phyloP scores from a whole-genome alignment of 2,797 vertebrate genomes.

The Pterois miles region DNA sequence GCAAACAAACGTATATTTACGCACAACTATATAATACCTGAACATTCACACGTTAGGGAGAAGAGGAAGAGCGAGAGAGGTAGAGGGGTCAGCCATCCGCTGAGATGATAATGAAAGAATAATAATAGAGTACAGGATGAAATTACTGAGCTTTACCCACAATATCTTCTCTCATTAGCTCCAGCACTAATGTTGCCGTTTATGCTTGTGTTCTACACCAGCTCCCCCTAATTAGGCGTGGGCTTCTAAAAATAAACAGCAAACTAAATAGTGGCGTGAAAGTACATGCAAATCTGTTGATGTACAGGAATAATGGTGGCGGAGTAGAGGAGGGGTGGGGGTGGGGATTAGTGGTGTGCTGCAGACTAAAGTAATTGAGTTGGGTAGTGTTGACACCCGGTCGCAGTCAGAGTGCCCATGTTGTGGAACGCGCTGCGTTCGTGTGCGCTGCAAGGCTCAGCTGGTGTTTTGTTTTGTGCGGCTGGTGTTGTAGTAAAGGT shows the following conservation, averaged over 20 bases:
- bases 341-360: constrained; percentile 76
- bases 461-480: constrained; percentile 59
- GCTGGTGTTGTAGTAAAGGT: constrained; percentile 68
- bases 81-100: constrained; percentile 76
- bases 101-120: constrained; percentile 83
- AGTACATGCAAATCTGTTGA: constrained; percentile 84
- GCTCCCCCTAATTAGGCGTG: constrained; percentile 84
- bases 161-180: constrained; percentile 84
- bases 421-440: constrained; percentile 72
- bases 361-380: constrained; percentile 81
- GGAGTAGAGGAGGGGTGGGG: constrained; percentile 53
- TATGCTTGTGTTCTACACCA: constrained; percentile 83
- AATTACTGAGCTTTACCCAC: constrained; percentile 82
- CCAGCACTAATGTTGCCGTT: constrained; percentile 81
- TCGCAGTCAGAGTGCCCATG: constrained; percentile 72
- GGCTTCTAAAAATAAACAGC: constrained; percentile 83
- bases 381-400: constrained; percentile 78
- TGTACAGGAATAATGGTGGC: constrained; percentile 81
- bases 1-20: constrained; percentile 19
- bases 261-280: constrained; percentile 82
- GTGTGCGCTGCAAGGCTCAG: constrained; percentile 61
- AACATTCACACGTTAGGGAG: constrained; percentile 1
- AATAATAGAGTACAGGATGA: constrained; percentile 80
- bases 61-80: constrained; percentile 35
- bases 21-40: constrained; percentile 9